Percentiles rank a stretch among this genome's conserved stretches.
phyloP scores from a whole-genome alignment of 1,140 invertebrate species.

The Rhizoglyphus robini region DNA sequence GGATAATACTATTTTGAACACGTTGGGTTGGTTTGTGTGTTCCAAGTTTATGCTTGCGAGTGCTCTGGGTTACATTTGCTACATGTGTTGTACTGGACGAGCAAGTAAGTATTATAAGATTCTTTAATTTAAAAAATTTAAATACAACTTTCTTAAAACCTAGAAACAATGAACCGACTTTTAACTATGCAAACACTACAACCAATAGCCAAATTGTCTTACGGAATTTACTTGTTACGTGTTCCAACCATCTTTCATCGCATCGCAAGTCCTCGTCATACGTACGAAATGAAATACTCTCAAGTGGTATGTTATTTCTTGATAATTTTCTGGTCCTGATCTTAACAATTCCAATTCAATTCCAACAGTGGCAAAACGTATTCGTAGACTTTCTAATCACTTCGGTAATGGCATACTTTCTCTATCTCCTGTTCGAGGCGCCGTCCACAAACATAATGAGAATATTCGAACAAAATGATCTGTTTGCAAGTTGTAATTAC shows the following conservation, averaged over 20 bases:
- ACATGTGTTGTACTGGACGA: slow-evolving; percentile 1
- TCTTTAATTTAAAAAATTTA: neutral
- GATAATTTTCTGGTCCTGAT: neutral
- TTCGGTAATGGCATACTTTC: neutral
- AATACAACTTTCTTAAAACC: too few species aligned
- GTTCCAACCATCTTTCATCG: neutral
- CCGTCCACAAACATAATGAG: neutral
- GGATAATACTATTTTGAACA: neutral
- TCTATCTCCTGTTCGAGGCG: neutral
- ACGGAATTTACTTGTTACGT: neutral
- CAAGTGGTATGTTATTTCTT: neutral
- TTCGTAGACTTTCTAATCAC: neutral
- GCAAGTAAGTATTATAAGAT: neutral
- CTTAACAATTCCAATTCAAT: neutral
- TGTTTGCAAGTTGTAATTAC: too few species aligned
- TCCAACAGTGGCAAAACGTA: neutral
- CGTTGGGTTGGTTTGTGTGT: neutral
- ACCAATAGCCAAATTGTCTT: neutral
- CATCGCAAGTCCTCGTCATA: neutral
- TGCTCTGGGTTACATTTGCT: neutral
- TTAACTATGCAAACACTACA: neutral
- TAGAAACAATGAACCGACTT: neutral
- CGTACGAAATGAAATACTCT: neutral
- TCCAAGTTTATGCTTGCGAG: neutral
- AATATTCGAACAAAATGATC: neutral